These are phyloP conservation scores for Nesidiocoris tenuis DNA, from an alignment of 2,888 invertebrate species.

Conservation along the genomic window DNA sequence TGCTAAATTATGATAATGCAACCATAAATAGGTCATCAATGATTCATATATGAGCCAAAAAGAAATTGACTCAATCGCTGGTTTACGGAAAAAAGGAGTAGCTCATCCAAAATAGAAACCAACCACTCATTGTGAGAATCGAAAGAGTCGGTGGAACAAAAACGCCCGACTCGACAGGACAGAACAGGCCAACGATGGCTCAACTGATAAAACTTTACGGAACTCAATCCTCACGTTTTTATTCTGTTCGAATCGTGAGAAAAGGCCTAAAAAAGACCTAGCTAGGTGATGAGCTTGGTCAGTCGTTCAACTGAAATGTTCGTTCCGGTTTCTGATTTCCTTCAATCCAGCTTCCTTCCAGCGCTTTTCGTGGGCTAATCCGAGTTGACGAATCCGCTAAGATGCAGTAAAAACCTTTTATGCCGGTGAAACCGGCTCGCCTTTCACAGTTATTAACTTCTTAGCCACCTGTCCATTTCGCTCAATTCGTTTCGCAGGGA, in stretches of 20 bases:
- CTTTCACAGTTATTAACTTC: too few relatives aligned
- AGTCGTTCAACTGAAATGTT: not conserved
- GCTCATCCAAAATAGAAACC: not conserved
- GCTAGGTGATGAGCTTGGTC: not conserved
- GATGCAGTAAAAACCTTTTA: too few relatives aligned
- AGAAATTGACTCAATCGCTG: too few relatives aligned
- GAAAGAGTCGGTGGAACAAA: not conserved
- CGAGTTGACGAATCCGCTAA: not conserved
- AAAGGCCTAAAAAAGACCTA: not conserved
- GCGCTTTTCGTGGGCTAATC: not conserved
- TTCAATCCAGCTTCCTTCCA: not conserved
- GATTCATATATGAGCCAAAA: too few relatives aligned
- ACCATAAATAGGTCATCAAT: too few relatives aligned
- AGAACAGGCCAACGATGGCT: not conserved
- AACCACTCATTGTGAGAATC: not conserved
- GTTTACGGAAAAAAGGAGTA: too few relatives aligned
- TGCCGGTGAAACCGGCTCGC: too few relatives aligned
- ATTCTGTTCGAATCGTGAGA: not conserved
- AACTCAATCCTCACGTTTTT: not conserved
- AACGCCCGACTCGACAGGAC: not conserved
- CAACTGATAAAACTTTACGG: not conserved
- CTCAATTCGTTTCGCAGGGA: too few relatives aligned
- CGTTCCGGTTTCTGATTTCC: not conserved
- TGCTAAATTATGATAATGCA: too few relatives aligned
- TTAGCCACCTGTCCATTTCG: too few relatives aligned